These are phyloP conservation scores for Drosophila atripex DNA, from an alignment of 2,888 invertebrate genomes.

Conservation along the genomic window DNA sequence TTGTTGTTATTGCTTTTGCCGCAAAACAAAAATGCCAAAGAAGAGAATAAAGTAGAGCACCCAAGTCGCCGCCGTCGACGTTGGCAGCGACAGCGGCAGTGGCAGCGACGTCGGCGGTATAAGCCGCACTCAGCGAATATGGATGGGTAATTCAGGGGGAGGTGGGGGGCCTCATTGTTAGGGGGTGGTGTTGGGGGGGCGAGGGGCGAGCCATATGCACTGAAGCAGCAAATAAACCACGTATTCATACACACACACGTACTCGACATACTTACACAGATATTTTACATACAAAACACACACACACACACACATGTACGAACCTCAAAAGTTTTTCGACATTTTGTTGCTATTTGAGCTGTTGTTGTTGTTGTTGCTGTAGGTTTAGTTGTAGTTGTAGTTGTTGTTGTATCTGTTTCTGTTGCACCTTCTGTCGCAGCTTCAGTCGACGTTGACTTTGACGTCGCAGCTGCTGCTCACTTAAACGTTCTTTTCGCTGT, in stretches of 20 bases:
- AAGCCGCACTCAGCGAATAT: constrained; percentile 57
- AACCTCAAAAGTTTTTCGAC: constrained; percentile 78
- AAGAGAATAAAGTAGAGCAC: constrained; percentile 75
- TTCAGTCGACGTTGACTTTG: constrained; percentile 5
- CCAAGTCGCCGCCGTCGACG: constrained; percentile 50
- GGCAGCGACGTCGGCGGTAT: constrained; percentile 49
- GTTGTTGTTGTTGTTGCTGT: constrained; percentile 13
- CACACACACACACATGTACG: constrained; percentile 43
- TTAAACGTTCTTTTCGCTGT: constrained; percentile 47
- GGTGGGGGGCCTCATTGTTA: constrained; percentile 6
- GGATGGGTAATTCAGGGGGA: background rate
- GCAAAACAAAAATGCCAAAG: constrained; percentile 65
- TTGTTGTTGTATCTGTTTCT: constrained; percentile 6
- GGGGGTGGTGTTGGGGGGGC: constrained; percentile 3
- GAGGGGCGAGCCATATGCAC: constrained; percentile 64
- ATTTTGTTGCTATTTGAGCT: constrained; percentile 48
- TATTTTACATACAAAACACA: constrained; percentile 45
- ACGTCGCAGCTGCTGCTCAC: constrained; percentile 48
- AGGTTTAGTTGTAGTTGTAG: constrained; percentile 14
- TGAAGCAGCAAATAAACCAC: constrained; percentile 78
- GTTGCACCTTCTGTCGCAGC: constrained; percentile 40
- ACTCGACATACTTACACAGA: constrained; percentile 58
- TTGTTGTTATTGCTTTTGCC: constrained; percentile 61
- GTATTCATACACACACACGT: constrained; percentile 55
- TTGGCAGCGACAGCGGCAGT: constrained; percentile 32